These are phyloP conservation scores for Drepanosiphum platanoidis DNA, from an alignment of 2,888 invertebrate genomes.

Conservation along the genomic window DNA sequence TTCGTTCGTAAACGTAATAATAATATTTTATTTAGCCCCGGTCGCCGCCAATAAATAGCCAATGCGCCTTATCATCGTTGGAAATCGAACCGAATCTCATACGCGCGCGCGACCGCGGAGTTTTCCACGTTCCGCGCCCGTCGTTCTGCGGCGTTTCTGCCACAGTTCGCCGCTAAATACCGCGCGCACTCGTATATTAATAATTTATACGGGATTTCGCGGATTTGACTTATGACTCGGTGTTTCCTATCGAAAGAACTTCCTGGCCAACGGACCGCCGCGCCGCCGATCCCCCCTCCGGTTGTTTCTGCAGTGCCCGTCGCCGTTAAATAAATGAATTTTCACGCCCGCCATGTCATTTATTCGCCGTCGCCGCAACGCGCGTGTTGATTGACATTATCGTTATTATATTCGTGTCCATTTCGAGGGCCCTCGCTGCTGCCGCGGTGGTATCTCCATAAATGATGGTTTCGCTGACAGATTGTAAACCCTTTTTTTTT, in stretches of 20 bases:
- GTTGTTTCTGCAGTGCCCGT: too few relatives aligned
- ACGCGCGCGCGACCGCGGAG: neutral
- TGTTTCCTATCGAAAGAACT: constrained; percentile 9
- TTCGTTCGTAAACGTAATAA: too few relatives aligned
- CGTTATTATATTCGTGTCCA: constrained; percentile 37
- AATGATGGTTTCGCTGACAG: constrained; percentile 13
- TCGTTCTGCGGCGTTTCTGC: neutral
- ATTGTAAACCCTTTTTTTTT: neutral
- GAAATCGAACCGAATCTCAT: neutral
- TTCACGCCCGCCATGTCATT: constrained; percentile 5
- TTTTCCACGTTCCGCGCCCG: neutral
- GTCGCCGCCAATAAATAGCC: neutral
- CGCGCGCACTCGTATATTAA: too few relatives aligned
- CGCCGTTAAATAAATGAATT: constrained; percentile 37
- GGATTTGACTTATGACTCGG: constrained; percentile 17
- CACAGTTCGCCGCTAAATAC: neutral
- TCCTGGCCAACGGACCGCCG: neutral
- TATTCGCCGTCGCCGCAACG: neutral
- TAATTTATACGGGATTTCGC: constrained; percentile 12
- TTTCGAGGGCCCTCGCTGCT: constrained; percentile 19
- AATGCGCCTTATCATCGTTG: too few relatives aligned
- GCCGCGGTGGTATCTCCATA: neutral
- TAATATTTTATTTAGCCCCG: neutral
- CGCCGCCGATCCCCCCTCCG: too few relatives aligned
- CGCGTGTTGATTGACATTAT: constrained; percentile 49